Conservation (phyloP, 2,113 vertebrate genomes). For the Pycnonotus jocosus region DNA sequence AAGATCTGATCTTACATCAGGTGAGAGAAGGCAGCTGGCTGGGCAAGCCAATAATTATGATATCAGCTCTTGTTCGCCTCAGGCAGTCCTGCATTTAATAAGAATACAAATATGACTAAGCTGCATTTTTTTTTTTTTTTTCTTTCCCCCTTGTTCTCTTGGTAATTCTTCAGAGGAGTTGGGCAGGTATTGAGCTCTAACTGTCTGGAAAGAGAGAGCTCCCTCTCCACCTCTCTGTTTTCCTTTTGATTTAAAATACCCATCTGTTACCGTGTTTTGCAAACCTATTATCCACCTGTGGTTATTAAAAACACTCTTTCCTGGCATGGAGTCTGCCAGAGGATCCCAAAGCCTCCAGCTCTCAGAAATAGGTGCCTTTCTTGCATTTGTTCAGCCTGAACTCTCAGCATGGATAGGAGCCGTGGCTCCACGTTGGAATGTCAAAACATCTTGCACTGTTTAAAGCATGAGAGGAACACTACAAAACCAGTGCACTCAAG, state of each 20-base stretch:
- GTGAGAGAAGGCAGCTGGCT: constrained; percentile 79
- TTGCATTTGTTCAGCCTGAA: background rate
- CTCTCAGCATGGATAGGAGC: background rate
- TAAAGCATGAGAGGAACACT: background rate
- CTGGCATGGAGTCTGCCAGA: background rate
- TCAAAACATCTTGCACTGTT: background rate
- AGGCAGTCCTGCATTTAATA: constrained; percentile 75
- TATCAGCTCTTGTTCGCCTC: constrained; percentile 78
- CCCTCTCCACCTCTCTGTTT: constrained; percentile 32
- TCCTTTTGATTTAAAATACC: constrained; percentile 36
- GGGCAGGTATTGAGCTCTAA: constrained; percentile 70
- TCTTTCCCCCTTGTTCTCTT: constrained; percentile 10
- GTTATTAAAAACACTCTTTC: constrained; percentile 27
- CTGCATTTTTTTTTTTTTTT: constrained; percentile 66
- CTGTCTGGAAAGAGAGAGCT: constrained; percentile 48
- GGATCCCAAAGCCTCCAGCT: background rate
- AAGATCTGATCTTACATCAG: constrained; percentile 76
- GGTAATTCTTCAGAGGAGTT: constrained; percentile 57
- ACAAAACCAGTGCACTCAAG: background rate
- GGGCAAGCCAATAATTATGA: constrained; percentile 81
- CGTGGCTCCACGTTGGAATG: background rate
- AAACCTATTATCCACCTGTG: constrained; percentile 40
- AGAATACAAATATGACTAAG: constrained; percentile 74
- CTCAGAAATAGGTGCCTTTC: background rate
- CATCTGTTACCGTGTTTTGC: constrained; percentile 36